Conservation (phyloP, 2,113 vertebrate species). For the Emydura subglobosa region DNA sequence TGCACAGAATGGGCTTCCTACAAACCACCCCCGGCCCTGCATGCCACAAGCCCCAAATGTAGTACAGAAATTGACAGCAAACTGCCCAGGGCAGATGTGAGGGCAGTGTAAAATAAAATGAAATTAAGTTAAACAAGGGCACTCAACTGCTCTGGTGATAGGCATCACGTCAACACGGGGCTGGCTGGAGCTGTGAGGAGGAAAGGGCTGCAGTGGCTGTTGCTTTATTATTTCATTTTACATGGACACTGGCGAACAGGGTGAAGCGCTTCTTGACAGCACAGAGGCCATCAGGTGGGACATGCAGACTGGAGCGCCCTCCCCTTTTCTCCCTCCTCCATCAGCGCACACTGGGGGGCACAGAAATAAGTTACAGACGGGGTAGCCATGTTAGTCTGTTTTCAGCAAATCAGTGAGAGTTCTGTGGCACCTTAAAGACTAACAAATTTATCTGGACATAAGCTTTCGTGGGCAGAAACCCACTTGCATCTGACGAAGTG, state of each 20-base stretch:
- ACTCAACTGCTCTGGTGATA: neutral
- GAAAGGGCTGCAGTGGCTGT: neutral
- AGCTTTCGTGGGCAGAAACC: too few species aligned
- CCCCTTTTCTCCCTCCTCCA: neutral
- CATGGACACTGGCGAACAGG: too few species aligned
- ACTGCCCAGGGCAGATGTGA: neutral
- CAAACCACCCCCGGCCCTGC: neutral
- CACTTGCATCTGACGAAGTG: too few species aligned
- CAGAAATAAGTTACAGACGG: too few species aligned
- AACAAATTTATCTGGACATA: too few species aligned
- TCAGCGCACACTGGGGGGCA: rapidly evolving
- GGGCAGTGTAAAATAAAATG: neutral
- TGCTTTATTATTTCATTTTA: neutral
- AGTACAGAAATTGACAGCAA: neutral
- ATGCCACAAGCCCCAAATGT: neutral
- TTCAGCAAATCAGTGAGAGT: too few species aligned
- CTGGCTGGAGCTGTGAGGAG: neutral
- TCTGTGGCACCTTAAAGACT: too few species aligned
- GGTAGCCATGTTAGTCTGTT: too few species aligned
- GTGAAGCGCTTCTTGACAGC: too few species aligned
- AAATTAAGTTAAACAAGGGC: neutral
- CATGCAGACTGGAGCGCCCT: neutral
- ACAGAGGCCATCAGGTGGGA: neutral
- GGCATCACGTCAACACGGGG: neutral
- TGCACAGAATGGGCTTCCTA: neutral